phyloP scores from a whole-genome alignment of 2,797 vertebrate genomes.

The Platalea minor region DNA sequence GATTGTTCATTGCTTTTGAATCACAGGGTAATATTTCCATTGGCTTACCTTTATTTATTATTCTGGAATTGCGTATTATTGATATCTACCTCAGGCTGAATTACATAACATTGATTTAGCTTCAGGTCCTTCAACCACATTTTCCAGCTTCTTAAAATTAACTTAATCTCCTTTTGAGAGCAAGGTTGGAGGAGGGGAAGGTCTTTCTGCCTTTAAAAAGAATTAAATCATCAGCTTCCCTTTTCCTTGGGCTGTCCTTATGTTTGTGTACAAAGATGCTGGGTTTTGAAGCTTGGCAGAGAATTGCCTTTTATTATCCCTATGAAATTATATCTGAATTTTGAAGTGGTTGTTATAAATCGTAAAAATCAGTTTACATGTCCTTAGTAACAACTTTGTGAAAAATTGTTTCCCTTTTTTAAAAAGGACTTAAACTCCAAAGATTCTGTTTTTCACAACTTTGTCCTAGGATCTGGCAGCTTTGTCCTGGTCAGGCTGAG shows the following conservation, averaged over 20 bases:
- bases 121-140: neutral
- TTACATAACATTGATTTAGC: neutral
- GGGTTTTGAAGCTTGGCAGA: neutral
- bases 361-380: accelerated
- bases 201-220: neutral
- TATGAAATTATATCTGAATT: neutral
- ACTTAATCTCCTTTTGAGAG: neutral
- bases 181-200: neutral
- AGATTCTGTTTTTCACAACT: neutral
- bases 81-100: neutral
- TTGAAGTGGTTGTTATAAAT: neutral
- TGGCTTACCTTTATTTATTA: neutral
- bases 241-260: neutral
- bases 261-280: neutral
- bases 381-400: neutral
- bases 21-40: neutral
- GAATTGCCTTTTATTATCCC: neutral
- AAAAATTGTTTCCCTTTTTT: neutral
- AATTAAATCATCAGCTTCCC: neutral
- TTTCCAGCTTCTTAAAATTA: neutral
- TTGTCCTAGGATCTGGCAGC: neutral
- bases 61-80: neutral
- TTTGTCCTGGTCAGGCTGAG: neutral
- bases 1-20: neutral
- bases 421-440: neutral